Evolutionary conservation across 2,888 invertebrate genomes (phyloP), one percentile per base, ranked within the genome.

Genomic region (Hofmannophila pseudospretella): DNA sequence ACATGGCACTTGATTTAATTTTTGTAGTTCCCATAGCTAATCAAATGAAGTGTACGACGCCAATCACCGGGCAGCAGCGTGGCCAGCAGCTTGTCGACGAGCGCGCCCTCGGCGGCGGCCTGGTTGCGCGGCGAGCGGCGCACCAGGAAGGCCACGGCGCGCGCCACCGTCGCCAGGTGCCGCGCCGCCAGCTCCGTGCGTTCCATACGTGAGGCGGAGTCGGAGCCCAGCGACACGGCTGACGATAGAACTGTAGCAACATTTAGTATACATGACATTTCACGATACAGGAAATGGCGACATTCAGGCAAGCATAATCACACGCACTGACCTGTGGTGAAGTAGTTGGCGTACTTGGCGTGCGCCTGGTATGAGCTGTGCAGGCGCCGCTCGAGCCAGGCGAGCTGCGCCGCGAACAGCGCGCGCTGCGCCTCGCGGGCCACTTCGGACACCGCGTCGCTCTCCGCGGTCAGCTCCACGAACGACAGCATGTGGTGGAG

Each of bases 401-500:
- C 89, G 0, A 91, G 69, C 57, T 90, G 88, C 27, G 89, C 86
- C 42, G 77, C 67, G 57, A 87, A 86, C 9, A 91, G 71, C 37
- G 81, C 75, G 43, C 86, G 84, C 53, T 89, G 89, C 7, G 89
- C 88, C 41, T 76, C 82, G 12, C 89, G 74, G 35, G 87, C 65
- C 7, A 72, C 11, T 49, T 58, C 30, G 75, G 70, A 54, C 30
- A 54, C 53, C 1, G 67, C 72, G 36, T 77, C 74, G 38, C 65
- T 58, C 29, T 23, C 59, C 58, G 39, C 46, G 31, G 38, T 39
- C 42, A 39, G 5, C 53, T 76, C 76, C 41, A 88, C 66, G 65
- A 88, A 90, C 38, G 88, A 82, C 46, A 91, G 67, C 62, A 89
- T 78, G 51, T 89, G 70, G 61, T 91, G 89, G 22, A 91, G 67